Conservation (phyloP, 2,888 invertebrate species). For the Tuta absoluta region DNA sequence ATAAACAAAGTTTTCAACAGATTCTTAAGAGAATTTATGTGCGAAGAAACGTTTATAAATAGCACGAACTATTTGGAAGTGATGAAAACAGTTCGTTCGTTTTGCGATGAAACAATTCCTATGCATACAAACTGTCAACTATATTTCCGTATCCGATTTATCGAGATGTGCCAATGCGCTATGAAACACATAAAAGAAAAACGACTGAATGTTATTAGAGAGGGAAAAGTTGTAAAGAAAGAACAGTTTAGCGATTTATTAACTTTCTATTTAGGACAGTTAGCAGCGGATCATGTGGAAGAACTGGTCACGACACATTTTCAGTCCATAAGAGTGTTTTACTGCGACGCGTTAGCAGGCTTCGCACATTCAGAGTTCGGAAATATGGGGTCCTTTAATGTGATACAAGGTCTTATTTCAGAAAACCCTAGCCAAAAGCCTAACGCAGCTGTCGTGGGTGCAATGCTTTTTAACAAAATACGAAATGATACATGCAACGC, state of each 20-base stretch:
- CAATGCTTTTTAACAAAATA: slow-evolving; percentile 3
- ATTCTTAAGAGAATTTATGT: background rate
- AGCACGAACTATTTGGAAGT: background rate
- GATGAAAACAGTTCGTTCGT: background rate
- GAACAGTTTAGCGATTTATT: background rate
- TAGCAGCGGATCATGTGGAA: background rate
- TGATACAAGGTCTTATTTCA: background rate
- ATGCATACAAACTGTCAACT: background rate
- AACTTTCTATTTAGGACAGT: background rate
- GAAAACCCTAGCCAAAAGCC: background rate
- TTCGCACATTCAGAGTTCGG: too few species aligned
- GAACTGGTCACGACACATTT: background rate
- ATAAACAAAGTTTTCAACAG: background rate
- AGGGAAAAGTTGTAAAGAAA: background rate
- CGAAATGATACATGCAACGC: too few species aligned
- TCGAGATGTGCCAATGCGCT: background rate
- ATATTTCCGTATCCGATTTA: background rate
- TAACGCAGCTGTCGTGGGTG: background rate
- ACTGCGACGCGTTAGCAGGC: background rate
- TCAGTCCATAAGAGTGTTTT: background rate
- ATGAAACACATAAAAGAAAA: background rate
- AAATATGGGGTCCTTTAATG: too few species aligned
- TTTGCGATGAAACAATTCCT: background rate
- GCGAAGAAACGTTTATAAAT: background rate
- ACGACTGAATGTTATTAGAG: background rate